Conservation (phyloP, 2,888 invertebrate genomes). For the Papilio elwesi region DNA sequence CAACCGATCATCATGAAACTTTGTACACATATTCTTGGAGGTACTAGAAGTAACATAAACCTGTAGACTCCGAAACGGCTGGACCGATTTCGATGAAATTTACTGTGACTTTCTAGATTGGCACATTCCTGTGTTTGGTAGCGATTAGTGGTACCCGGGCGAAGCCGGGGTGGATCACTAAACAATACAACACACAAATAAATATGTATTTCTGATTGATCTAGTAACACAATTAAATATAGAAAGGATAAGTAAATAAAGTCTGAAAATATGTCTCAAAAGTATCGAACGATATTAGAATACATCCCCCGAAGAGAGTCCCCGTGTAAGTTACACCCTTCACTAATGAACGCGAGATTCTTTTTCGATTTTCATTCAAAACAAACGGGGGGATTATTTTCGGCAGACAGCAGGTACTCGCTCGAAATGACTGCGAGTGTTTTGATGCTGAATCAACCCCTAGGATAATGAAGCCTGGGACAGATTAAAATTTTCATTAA, state of each 20-base stretch:
- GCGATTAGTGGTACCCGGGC: too few species aligned
- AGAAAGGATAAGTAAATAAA: background rate
- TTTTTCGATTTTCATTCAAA: constrained; percentile 80
- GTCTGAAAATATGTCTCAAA: background rate
- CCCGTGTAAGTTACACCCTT: constrained; percentile 78
- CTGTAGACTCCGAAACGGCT: too few species aligned
- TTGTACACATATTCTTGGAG: too few species aligned
- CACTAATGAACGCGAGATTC: constrained; percentile 79
- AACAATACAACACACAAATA: too few species aligned
- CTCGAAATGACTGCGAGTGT: constrained; percentile 41
- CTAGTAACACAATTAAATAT: too few species aligned
- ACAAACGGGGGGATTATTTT: constrained; percentile 73
- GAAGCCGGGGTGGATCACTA: too few species aligned
- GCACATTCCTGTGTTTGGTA: too few species aligned
- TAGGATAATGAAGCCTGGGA: constrained; percentile 34
- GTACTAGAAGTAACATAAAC: too few species aligned
- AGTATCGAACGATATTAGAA: constrained; percentile 48
- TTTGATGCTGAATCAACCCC: constrained; percentile 30
- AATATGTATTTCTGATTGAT: too few species aligned
- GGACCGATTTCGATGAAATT: too few species aligned
- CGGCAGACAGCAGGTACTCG: constrained; percentile 66
- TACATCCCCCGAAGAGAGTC: constrained; percentile 54
- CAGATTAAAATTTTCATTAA: constrained; percentile 38
- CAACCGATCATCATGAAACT: too few species aligned
- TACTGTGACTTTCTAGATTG: too few species aligned